phyloP scores from a whole-genome alignment of 2,797 vertebrate species.

The Naso thynnoides region DNA sequence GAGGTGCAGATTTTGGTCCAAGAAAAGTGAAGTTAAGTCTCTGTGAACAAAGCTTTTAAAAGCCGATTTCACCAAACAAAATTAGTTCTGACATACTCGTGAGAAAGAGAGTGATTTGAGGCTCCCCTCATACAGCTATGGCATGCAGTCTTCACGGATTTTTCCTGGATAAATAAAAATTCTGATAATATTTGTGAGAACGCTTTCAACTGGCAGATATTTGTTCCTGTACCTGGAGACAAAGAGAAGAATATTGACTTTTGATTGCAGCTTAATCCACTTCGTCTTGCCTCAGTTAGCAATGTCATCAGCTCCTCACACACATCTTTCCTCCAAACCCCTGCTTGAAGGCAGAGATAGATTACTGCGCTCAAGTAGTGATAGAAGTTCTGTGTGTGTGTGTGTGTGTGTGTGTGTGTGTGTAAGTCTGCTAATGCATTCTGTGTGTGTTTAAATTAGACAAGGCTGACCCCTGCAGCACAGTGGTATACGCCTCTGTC shows the following conservation, averaged over 20 bases:
- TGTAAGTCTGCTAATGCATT: slow-evolving; percentile 57
- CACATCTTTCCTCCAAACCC: slow-evolving; percentile 25
- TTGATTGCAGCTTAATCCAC: slow-evolving; percentile 39
- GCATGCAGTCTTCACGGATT: background rate
- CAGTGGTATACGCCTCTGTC: slow-evolving; percentile 39
- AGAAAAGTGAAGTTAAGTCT: background rate
- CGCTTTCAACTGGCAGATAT: background rate
- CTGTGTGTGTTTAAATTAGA: slow-evolving; percentile 47
- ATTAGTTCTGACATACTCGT: background rate
- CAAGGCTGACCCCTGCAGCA: slow-evolving; percentile 56
- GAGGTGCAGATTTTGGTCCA: background rate
- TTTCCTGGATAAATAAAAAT: background rate
- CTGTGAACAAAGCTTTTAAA: background rate
- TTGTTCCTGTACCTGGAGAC: slow-evolving; percentile 20
- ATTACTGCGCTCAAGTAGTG: slow-evolving; percentile 45
- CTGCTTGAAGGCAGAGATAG: slow-evolving; percentile 38
- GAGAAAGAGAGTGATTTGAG: background rate
- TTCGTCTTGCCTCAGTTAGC: slow-evolving; percentile 30
- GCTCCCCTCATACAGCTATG: background rate
- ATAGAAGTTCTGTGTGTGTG: slow-evolving; percentile 15
- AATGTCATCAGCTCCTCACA: slow-evolving; percentile 28
- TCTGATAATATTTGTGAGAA: background rate
- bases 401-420: slow-evolving; percentile 8
- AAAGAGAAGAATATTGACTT: slow-evolving; percentile 33
- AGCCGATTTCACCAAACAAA: background rate